phyloP scores from a whole-genome alignment of 1,140 invertebrate genomes.

The Holotrichia oblita region DNA sequence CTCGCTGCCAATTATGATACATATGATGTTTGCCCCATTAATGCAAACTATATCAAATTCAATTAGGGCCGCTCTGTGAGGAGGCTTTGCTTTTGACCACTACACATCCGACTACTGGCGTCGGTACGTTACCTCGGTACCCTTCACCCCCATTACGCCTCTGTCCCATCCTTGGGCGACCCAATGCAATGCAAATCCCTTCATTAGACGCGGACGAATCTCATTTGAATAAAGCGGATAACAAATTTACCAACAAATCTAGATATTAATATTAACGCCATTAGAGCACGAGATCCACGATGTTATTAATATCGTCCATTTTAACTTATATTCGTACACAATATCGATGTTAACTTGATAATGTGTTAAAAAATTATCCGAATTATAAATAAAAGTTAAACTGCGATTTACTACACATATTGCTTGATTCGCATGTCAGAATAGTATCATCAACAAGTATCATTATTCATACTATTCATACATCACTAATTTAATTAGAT shows the following conservation, averaged over 20 bases:
- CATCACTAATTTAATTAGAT: background rate
- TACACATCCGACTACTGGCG: background rate
- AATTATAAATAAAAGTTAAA: no score
- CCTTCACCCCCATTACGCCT: no score
- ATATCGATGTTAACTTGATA: no score
- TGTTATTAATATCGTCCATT: no score
- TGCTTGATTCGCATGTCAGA: no score
- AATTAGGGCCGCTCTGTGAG: slow-evolving; percentile 49
- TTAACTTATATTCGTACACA: no score
- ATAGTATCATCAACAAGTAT: no score
- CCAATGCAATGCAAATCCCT: slow-evolving; percentile 38
- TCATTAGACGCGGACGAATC: slow-evolving; percentile 38
- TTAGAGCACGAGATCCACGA: background rate
- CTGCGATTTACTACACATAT: no score
- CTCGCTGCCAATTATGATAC: slow-evolving; percentile 48
- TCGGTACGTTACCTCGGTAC: background rate
- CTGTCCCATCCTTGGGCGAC: background rate
- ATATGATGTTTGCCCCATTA: slow-evolving; percentile 48
- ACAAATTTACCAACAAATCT: slow-evolving; percentile 38
- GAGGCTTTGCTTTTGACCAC: slow-evolving; percentile 50
- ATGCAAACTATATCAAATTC: slow-evolving; percentile 55
- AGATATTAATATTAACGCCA: slow-evolving; percentile 35
- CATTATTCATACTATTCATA: no score
- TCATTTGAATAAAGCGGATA: slow-evolving; percentile 41
- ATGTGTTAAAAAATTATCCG: no score